These are phyloP conservation scores for Sussaba pulchella DNA, from an alignment of 2,888 invertebrate species.

Conservation along the genomic window DNA sequence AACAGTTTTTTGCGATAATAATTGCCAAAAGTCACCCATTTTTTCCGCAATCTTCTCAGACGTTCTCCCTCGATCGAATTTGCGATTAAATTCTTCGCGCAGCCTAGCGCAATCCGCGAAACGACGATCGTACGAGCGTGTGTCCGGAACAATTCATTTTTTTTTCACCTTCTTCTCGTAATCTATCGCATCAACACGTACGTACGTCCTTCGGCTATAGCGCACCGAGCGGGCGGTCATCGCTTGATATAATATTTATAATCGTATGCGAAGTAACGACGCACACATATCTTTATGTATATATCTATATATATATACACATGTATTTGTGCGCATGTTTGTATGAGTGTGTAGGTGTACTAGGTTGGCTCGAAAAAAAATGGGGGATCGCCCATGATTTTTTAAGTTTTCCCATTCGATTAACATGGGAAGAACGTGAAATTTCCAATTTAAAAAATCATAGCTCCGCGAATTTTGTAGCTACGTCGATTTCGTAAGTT, in stretches of 20 bases:
- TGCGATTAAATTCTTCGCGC: constrained; percentile 32
- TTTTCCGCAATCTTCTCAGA: too few relatives aligned
- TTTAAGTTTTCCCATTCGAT: too few relatives aligned
- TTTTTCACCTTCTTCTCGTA: neutral
- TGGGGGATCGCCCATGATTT: too few relatives aligned
- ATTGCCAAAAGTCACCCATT: too few relatives aligned
- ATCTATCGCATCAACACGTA: neutral
- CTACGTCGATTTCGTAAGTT: too few relatives aligned
- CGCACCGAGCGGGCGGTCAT: neutral
- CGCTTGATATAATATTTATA: constrained; percentile 24
- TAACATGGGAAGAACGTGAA: too few relatives aligned
- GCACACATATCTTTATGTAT: constrained; percentile 58
- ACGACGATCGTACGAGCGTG: constrained; percentile 16
- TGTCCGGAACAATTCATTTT: constrained; percentile 4
- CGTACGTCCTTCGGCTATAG: constrained; percentile 4
- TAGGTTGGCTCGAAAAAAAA: too few relatives aligned
- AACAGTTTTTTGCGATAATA: too few relatives aligned
- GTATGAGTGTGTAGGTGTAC: too few relatives aligned
- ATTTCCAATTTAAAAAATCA: too few relatives aligned
- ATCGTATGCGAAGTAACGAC: constrained; percentile 35
- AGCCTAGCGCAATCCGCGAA: constrained; percentile 28
- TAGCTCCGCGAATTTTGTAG: too few relatives aligned
- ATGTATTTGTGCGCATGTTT: too few relatives aligned
- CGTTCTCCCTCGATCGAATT: constrained; percentile 50
- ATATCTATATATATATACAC: constrained; percentile 57